These are phyloP conservation scores for Cavia aperea DNA, from an alignment of 2,113 vertebrate genomes.

Conservation along the genomic window DNA sequence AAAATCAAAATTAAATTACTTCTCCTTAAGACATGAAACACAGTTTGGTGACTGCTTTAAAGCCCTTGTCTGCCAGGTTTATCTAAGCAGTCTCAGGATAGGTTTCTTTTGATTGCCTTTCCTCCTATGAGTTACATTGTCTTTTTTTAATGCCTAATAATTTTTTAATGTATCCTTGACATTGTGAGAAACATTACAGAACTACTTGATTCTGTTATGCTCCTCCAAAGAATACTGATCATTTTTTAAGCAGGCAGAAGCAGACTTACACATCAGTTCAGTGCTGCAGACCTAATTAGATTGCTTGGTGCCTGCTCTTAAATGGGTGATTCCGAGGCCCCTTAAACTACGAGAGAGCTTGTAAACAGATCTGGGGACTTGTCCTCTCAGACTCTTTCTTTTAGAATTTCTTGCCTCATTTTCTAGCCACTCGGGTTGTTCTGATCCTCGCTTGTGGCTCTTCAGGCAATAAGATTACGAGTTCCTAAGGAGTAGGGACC, in stretches of 20 bases:
- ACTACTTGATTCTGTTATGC: neutral
- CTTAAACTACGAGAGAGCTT: neutral
- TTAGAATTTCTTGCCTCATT: neutral
- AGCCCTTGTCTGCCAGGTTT: neutral
- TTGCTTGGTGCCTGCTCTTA: neutral
- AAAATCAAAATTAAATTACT: neutral
- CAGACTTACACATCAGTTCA: neutral
- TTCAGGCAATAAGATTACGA: neutral
- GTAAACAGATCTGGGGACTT: neutral
- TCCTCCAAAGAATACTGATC: neutral
- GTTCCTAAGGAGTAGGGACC: neutral
- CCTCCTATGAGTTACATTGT: neutral
- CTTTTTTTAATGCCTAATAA: neutral
- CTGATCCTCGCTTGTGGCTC: neutral
- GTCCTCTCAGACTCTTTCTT: neutral
- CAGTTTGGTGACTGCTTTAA: neutral
- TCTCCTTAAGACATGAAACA: neutral
- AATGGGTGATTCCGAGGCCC: neutral
- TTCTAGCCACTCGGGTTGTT: neutral
- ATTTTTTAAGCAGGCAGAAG: neutral
- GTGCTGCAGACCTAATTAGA: neutral
- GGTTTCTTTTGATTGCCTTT: neutral
- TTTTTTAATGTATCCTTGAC: neutral
- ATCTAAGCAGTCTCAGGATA: neutral
- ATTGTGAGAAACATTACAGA: neutral